Evolutionary conservation across 1,140 invertebrate genomes (phyloP).

Genomic region (Caenorhabditis remanei): DNA sequence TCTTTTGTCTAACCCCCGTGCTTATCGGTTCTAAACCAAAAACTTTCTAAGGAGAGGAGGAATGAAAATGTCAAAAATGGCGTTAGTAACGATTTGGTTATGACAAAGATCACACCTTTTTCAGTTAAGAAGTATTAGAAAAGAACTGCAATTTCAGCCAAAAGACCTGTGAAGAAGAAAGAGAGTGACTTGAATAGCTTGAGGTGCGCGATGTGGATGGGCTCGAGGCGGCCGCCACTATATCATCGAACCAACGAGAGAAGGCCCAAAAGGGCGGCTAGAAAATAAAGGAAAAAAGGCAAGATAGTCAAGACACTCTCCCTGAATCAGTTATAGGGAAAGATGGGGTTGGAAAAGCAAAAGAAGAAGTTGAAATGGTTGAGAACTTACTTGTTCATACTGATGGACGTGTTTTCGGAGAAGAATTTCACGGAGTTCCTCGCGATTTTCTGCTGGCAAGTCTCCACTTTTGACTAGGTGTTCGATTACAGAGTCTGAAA

Average conservation of each 20-base stretch:
- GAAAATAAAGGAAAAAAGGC: constrained; percentile 6
- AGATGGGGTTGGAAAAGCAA: constrained; percentile 54
- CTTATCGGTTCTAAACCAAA: background rate
- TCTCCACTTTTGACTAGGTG: constrained; percentile 88
- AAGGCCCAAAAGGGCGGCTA: constrained; percentile 37
- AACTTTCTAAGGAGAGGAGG: background rate
- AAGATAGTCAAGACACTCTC: constrained; percentile 47
- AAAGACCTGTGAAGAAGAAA: constrained; percentile 40
- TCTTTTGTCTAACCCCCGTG: background rate
- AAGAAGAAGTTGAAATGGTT: constrained; percentile 69
- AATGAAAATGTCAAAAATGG: background rate
- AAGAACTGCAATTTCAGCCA: background rate
- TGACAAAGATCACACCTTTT: constrained; percentile 28
- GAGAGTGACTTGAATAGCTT: constrained; percentile 47
- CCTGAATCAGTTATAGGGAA: background rate
- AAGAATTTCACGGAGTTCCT: constrained; percentile 88
- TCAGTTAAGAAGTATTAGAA: background rate
- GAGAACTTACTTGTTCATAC: constrained; percentile 83
- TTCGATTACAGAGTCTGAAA: constrained; percentile 88
- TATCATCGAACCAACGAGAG: constrained; percentile 28
- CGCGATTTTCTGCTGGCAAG: constrained; percentile 84
- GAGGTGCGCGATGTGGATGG: constrained; percentile 37
- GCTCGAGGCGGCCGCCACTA: constrained; percentile 64
- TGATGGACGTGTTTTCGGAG: constrained; percentile 93
- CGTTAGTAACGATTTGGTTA: constrained; percentile 1